Evolutionary conservation across 2,113 vertebrate genomes (phyloP).

Genomic region (Austrofundulus limnaeus): DNA sequence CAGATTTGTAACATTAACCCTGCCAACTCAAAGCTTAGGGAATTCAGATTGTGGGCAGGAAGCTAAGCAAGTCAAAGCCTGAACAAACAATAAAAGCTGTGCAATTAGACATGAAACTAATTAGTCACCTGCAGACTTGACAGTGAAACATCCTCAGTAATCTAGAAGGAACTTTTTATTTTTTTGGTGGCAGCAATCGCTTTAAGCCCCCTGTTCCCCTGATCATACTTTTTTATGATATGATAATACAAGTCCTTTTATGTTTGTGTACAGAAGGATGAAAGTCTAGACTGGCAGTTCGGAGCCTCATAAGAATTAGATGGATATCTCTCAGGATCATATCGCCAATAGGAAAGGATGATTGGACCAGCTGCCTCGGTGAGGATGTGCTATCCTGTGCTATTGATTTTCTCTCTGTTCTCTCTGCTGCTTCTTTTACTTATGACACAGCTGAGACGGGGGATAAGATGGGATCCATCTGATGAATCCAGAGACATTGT

Average conservation of each 20-base stretch:
- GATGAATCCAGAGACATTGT: constrained; percentile 73
- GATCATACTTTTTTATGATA: constrained; percentile 43
- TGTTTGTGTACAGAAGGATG: constrained; percentile 66
- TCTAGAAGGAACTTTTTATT: constrained; percentile 37
- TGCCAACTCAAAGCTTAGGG: constrained; percentile 29
- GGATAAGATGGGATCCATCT: constrained; percentile 67
- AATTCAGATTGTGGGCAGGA: constrained; percentile 39
- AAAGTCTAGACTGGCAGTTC: constrained; percentile 64
- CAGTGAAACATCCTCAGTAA: constrained; percentile 37
- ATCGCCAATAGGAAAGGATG: constrained; percentile 66
- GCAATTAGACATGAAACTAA: constrained; percentile 61
- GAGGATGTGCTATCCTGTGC: constrained; percentile 58
- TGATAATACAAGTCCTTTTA: constrained; percentile 57
- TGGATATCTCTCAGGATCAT: constrained; percentile 68
- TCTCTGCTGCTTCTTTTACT: constrained; percentile 66
- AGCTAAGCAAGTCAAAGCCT: constrained; percentile 29
- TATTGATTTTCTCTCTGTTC: constrained; percentile 76
- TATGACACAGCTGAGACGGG: constrained; percentile 68
- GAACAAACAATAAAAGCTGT: constrained; percentile 53
- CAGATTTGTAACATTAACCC: constrained; percentile 42
- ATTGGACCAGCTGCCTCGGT: constrained; percentile 57
- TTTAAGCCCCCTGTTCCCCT: constrained; percentile 23
- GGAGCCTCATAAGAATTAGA: constrained; percentile 67
- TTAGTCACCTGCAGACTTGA: constrained; percentile 54
- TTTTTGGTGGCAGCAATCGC: constrained; percentile 36